Conservation (phyloP, 2,797 vertebrate genomes). For the Sternarchorhynchus goeldii region DNA sequence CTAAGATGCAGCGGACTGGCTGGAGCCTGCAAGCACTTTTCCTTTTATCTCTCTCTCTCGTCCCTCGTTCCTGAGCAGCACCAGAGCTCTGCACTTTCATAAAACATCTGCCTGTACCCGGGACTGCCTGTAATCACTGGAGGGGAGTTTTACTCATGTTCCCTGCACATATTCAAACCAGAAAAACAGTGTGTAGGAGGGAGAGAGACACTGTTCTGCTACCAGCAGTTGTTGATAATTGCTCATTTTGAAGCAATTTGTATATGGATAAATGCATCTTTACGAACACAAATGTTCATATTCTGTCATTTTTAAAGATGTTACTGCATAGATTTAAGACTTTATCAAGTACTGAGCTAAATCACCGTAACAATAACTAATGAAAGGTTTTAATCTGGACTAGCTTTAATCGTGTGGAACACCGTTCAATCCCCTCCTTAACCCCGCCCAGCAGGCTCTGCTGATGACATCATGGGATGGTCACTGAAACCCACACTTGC, state of each 20-base stretch:
- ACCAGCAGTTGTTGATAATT: conserved; percentile 6
- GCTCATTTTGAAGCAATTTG: conserved; percentile 11
- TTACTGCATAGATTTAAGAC: too few species aligned
- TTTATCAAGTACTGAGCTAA: too few species aligned
- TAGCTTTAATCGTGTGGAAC: background rate
- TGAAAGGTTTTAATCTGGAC: background rate
- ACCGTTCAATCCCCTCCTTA: too few species aligned
- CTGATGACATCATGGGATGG: background rate
- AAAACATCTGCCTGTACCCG: conserved; percentile 75
- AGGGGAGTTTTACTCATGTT: conserved; percentile 44
- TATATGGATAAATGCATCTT: background rate
- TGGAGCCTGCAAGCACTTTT: conserved; percentile 61
- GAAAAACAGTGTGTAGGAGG: background rate
- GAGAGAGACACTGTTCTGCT: background rate
- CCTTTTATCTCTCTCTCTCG: conserved; percentile 54
- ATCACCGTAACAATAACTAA: too few species aligned
- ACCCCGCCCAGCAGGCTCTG: too few species aligned
- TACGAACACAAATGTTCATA: background rate
- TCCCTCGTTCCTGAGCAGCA: conserved; percentile 56
- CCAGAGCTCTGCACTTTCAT: conserved; percentile 68
- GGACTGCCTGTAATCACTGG: conserved; percentile 68
- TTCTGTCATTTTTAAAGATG: background rate
- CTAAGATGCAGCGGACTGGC: conserved; percentile 63
- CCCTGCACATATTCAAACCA: conserved; percentile 6
- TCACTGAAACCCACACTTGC: background rate